Evolutionary conservation across 2,113 vertebrate species (phyloP), one percentile per base, ranked within the genome.

Genomic region (Tylochromis polylepis): DNA sequence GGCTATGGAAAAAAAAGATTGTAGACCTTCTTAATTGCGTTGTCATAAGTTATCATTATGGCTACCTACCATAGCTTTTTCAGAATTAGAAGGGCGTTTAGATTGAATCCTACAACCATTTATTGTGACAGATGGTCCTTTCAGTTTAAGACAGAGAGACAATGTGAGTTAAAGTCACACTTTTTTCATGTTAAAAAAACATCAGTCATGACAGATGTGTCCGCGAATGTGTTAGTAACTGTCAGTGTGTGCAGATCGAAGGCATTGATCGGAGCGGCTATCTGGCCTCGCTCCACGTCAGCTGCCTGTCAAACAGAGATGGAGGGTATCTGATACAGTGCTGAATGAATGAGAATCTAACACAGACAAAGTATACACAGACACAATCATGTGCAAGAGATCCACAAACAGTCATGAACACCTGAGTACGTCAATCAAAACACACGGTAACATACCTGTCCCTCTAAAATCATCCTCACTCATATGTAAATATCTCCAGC

Each of bases 181-280:
- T 80, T 82, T 77, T 41, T 29, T 65, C 10, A 29, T 49, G 65
- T 62, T 49, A 46, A 88, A 88, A 84, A n/a, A 70, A 56, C 34
- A 65, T 92, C 90, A 92, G 90, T 78, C 62, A 81, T 91, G 91
- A 94, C 79, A 53, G 91, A 91, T 84, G 29, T 46, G 70, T 78
- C 34, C 70, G 58, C 1, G 36, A 88, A 93, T 91, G 88, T 88
- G 81, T 88, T 84, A 81, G 84, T 81, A 67, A 55, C 87, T 89
- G 87, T 85, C 86, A 81, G 84, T 79, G 80, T 31, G 86, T 80
- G 83, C 60, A 77, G 87, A 95, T 95, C 90, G 89, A 95, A 95
- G 53, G 70, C 91, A 96, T 95, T 95, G 95, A 95, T 94, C 49
- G 34, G 77, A 83, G 87, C 79, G 34, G 83, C 92, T 92, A 92